Percentiles rank a stretch among this genome's conserved stretches.
These are phyloP conservation scores for Perodicticus potto DNA, from an alignment of 2,797 vertebrate species.

Conservation along the genomic window DNA sequence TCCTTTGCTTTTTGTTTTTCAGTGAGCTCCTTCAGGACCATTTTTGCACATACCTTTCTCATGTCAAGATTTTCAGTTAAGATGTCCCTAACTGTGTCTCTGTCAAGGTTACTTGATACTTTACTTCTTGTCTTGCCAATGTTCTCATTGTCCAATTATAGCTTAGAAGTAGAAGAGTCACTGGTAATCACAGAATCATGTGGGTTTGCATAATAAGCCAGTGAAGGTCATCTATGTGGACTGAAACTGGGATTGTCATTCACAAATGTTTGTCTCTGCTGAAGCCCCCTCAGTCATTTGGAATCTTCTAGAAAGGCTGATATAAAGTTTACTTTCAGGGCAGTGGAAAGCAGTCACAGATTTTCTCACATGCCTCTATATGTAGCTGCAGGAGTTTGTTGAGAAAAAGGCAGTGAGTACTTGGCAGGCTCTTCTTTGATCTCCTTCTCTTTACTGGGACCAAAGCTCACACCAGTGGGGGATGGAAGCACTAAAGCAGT, in stretches of 20 bases:
- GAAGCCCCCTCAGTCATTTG: background rate
- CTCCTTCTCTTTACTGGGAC: slow-evolving; percentile 42
- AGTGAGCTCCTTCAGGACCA: too few relatives aligned
- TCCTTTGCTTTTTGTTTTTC: too few relatives aligned
- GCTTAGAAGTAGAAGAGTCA: background rate
- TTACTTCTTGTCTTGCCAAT: background rate
- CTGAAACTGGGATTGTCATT: background rate
- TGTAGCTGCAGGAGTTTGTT: background rate
- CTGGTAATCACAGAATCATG: background rate
- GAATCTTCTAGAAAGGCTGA: background rate
- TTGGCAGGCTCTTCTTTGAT: slow-evolving; percentile 67
- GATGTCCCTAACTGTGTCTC: too few relatives aligned
- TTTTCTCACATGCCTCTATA: background rate
- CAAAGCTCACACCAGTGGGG: slow-evolving; percentile 1
- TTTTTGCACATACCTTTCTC: too few relatives aligned
- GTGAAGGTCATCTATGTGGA: background rate
- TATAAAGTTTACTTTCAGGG: background rate
- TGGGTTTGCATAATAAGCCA: background rate
- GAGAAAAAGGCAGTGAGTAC: background rate
- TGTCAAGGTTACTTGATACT: too few relatives aligned
- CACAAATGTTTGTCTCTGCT: background rate
- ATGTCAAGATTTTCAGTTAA: too few relatives aligned
- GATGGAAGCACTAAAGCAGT: background rate
- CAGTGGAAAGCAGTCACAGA: background rate
- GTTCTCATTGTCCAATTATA: background rate